These are phyloP conservation scores for Bimastos eiseni DNA, from an alignment of 2,888 invertebrate genomes.

Conservation along the genomic window DNA sequence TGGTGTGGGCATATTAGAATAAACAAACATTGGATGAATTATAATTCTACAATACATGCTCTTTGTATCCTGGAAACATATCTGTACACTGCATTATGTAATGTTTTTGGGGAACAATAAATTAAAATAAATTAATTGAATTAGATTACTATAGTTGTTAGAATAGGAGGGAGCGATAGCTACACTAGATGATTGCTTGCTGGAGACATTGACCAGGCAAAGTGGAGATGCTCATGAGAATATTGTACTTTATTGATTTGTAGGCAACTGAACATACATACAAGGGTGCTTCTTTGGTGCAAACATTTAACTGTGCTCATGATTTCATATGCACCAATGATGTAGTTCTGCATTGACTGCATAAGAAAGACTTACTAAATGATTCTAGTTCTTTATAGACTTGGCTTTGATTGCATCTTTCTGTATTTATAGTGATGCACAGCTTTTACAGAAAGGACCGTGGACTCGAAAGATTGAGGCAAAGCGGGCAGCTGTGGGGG, in stretches of 20 bases:
- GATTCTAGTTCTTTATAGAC: background rate
- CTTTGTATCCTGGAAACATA: too few species aligned
- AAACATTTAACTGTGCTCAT: background rate
- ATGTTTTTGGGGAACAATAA: too few species aligned
- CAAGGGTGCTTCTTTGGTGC: background rate
- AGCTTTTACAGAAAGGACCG: conserved; percentile 47
- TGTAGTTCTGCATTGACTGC: background rate
- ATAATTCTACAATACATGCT: too few species aligned
- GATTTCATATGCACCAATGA: too few species aligned
- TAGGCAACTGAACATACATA: background rate
- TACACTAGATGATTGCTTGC: too few species aligned
- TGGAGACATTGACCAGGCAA: too few species aligned
- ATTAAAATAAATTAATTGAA: too few species aligned
- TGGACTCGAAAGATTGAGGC: conserved; percentile 52
- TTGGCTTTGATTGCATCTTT: background rate
- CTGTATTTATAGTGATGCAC: conserved; percentile 49
- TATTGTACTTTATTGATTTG: background rate
- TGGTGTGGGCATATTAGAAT: too few species aligned
- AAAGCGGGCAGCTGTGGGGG: conserved; percentile 48
- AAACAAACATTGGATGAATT: too few species aligned
- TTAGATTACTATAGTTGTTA: too few species aligned
- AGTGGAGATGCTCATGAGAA: background rate
- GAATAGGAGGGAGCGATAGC: too few species aligned
- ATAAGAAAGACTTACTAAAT: background rate
- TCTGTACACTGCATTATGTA: too few species aligned